A percentile compares a stretch with the other conserved stretches of the same genome.
These are phyloP conservation scores for Strongylocentrotus purpuratus DNA, from an alignment of 35 echinoderm and acorn worm genomes.

Conservation along the genomic window DNA sequence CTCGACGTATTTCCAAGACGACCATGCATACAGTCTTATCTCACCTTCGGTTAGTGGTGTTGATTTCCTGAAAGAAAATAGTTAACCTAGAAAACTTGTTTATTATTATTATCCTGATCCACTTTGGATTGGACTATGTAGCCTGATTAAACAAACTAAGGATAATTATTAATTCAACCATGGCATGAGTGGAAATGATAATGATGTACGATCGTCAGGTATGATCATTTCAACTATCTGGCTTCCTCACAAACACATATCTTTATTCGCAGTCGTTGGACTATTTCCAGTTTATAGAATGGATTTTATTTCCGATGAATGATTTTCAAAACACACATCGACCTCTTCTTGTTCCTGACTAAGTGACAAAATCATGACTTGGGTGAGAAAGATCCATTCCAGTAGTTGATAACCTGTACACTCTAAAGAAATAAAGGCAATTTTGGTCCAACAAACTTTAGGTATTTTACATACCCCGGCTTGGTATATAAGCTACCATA, in stretches of 20 bases:
- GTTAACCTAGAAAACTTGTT: background rate
- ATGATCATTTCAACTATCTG: background rate
- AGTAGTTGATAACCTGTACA: too few relatives aligned
- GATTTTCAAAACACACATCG: too few relatives aligned
- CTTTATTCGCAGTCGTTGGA: background rate
- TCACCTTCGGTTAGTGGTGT: background rate
- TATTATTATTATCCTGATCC: background rate
- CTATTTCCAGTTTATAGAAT: background rate
- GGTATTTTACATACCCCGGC: too few relatives aligned
- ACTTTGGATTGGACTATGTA: background rate
- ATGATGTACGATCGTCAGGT: background rate
- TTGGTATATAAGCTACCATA: too few relatives aligned
- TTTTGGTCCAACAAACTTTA: too few relatives aligned
- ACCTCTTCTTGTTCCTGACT: too few relatives aligned
- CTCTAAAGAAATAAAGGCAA: too few relatives aligned
- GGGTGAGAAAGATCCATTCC: too few relatives aligned
- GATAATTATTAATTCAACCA: background rate
- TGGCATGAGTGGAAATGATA: background rate
- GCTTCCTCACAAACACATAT: background rate
- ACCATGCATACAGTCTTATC: background rate
- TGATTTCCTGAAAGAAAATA: background rate
- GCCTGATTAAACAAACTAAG: background rate
- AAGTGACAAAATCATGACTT: too few relatives aligned
- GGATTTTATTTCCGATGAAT: too few relatives aligned
- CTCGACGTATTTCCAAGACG: background rate